A percentile compares a stretch with the other conserved stretches of the same genome.
These are phyloP conservation scores for Junonia oenone DNA, from an alignment of 2,888 invertebrate species.

Conservation along the genomic window DNA sequence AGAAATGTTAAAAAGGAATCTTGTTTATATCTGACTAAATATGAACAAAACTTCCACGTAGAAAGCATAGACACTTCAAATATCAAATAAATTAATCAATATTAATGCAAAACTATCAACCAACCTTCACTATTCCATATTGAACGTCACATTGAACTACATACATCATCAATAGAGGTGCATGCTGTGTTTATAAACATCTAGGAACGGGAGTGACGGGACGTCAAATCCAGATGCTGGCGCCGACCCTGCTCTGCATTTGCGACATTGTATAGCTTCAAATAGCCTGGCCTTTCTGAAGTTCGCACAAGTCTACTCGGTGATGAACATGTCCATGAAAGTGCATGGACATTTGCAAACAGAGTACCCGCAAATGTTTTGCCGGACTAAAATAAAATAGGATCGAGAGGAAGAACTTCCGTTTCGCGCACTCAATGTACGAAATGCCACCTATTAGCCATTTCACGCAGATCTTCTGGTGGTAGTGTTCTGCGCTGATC, in stretches of 20 bases:
- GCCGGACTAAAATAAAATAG: too few species aligned
- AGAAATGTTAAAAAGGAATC: not conserved
- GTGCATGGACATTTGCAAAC: too few species aligned
- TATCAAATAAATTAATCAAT: not conserved
- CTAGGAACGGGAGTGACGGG: not conserved
- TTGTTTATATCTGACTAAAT: too few species aligned
- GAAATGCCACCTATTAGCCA: too few species aligned
- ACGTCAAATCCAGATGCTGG: not conserved
- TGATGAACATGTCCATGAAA: too few species aligned
- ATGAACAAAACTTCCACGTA: too few species aligned
- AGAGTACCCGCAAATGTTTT: too few species aligned
- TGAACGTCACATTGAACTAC: not conserved
- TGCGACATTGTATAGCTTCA: not conserved
- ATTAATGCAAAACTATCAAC: not conserved
- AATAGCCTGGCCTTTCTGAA: not conserved
- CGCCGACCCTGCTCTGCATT: slow-evolving; percentile 7
- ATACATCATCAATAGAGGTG: not conserved
- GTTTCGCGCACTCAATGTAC: too few species aligned
- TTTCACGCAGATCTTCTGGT: too few species aligned
- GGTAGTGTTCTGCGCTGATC: too few species aligned
- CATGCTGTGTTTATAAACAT: slow-evolving; percentile 4
- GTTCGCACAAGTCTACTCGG: not conserved
- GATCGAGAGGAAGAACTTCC: too few species aligned
- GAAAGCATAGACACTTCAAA: not conserved
- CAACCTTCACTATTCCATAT: not conserved